These are phyloP conservation scores for Mus spicilegus DNA, from an alignment of 2,113 vertebrate genomes.

Conservation along the genomic window DNA sequence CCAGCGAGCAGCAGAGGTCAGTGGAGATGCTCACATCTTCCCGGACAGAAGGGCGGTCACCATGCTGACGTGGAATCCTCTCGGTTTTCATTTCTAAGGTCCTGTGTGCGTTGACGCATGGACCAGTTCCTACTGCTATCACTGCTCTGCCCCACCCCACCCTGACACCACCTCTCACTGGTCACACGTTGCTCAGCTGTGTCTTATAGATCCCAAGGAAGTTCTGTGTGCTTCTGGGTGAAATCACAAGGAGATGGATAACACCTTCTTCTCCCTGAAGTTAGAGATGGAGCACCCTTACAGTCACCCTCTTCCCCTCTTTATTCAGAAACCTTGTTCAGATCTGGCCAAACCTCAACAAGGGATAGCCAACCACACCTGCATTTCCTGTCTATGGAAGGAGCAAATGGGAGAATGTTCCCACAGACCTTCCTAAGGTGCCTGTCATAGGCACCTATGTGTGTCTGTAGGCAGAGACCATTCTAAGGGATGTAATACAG, in stretches of 20 bases:
- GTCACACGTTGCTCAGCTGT: not conserved
- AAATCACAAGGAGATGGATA: not conserved
- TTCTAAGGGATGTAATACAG: not conserved
- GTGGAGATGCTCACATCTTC: constrained; percentile 30
- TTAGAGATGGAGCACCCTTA: not conserved
- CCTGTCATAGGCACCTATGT: not conserved
- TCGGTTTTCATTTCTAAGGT: not conserved
- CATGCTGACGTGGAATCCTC: not conserved
- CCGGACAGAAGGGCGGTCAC: not conserved
- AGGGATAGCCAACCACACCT: not conserved
- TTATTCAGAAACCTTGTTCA: not conserved
- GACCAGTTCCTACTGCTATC: not conserved
- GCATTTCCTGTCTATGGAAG: not conserved
- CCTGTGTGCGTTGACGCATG: not conserved
- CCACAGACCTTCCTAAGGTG: not conserved
- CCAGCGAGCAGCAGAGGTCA: constrained; percentile 25
- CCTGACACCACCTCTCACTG: not conserved
- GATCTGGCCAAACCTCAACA: not conserved
- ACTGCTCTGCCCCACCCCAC: not conserved
- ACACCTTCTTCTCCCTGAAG: not conserved
- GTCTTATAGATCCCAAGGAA: not conserved
- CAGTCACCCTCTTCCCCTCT: not conserved
- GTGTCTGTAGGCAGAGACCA: not conserved
- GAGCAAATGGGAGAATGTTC: not conserved
- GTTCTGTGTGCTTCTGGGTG: not conserved